phyloP scores from a whole-genome alignment of 1,140 invertebrate genomes.

The Drosophila tsacasi region DNA sequence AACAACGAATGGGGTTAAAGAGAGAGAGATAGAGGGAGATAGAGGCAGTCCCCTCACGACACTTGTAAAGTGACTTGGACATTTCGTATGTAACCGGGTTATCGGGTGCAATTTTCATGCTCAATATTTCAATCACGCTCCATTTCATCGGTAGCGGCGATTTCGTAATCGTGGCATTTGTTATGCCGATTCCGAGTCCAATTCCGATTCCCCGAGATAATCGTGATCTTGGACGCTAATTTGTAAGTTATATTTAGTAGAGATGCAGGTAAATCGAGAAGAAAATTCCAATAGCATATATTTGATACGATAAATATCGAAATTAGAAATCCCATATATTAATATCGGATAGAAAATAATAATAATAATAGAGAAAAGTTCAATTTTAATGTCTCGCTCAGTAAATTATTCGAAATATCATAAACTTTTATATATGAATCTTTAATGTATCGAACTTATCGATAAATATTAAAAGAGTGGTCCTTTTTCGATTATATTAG shows the following conservation, averaged over 20 bases:
- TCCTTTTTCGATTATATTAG: too few relatives aligned
- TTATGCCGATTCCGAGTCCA: conserved; percentile 47
- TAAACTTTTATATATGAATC: too few relatives aligned
- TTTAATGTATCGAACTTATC: too few relatives aligned
- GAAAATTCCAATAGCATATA: background rate
- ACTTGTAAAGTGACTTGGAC: conserved; percentile 22
- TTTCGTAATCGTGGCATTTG: conserved; percentile 64
- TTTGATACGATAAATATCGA: too few relatives aligned
- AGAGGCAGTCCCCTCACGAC: background rate
- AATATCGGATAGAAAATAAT: background rate
- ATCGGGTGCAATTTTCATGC: conserved; percentile 56
- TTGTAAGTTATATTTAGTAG: background rate
- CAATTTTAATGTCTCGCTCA: too few relatives aligned
- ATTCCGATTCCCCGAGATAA: conserved; percentile 19
- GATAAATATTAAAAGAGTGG: too few relatives aligned
- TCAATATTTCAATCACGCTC: conserved; percentile 64
- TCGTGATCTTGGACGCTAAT: conserved; percentile 25
- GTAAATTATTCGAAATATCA: too few relatives aligned
- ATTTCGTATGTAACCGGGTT: conserved; percentile 58
- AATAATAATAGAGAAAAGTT: too few relatives aligned
- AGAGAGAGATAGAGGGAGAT: background rate
- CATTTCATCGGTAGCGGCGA: conserved; percentile 12
- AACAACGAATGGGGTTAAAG: background rate
- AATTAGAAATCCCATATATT: background rate
- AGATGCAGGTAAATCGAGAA: background rate